Evolutionary conservation across 2,113 vertebrate genomes (phyloP).

Genomic region (Solenodon paradoxus): DNA sequence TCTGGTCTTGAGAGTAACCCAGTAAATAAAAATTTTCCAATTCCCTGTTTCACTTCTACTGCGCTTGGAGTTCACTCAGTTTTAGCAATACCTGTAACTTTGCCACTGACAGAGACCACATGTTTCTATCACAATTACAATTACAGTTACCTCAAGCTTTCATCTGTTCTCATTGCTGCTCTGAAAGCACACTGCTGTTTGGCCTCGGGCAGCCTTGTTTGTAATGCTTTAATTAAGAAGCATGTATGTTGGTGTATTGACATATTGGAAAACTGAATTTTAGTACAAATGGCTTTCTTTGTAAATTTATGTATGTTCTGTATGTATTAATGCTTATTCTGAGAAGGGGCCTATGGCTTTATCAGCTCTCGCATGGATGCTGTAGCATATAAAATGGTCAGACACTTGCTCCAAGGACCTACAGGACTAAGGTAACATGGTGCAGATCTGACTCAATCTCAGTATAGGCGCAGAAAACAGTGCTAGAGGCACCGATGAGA

Average conservation of each 20-base stretch:
- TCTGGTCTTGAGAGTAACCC: too few species aligned
- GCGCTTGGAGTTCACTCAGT: neutral
- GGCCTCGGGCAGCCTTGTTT: neutral
- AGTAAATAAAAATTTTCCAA: too few species aligned
- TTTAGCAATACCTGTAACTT: neutral
- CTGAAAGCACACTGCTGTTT: neutral
- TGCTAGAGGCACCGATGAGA: too few species aligned
- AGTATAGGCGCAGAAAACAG: neutral
- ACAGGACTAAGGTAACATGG: neutral
- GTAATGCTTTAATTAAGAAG: slow-evolving; percentile 2
- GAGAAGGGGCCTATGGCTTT: neutral
- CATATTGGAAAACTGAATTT: slow-evolving; percentile 32
- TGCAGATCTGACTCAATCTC: neutral
- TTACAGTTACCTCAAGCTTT: neutral
- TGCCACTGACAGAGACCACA: neutral
- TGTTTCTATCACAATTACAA: neutral
- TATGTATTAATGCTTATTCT: neutral
- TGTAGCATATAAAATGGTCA: neutral
- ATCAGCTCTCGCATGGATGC: neutral
- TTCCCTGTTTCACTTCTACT: too few species aligned
- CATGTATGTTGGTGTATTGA: neutral
- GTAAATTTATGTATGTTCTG: neutral
- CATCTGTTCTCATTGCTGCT: neutral
- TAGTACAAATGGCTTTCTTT: neutral
- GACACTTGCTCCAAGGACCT: neutral